Evolutionary conservation across 2,888 invertebrate species (phyloP).

Genomic region (Polylopha cassiicola): DNA sequence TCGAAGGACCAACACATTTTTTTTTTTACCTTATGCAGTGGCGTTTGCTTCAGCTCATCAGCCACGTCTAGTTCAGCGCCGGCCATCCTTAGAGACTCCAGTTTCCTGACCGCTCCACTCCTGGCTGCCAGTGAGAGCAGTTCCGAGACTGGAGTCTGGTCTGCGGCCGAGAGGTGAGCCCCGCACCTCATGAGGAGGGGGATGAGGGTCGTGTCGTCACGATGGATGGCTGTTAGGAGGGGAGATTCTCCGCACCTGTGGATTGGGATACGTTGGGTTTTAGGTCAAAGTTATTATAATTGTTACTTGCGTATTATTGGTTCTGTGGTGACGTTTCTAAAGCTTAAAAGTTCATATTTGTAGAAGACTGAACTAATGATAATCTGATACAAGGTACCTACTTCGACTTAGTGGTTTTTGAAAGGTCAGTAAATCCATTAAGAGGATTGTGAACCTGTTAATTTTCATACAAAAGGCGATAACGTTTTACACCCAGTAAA

Average conservation of each 20-base stretch:
- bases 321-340: no score
- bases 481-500: no score
- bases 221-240: conserved; percentile 82
- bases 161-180: conserved; percentile 81
- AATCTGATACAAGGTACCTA: no score
- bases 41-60: conserved; percentile 81
- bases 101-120: conserved; percentile 72
- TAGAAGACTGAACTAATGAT: no score
- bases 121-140: conserved; percentile 82
- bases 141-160: conserved; percentile 78
- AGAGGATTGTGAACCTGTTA: no score
- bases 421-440: no score
- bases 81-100: conserved; percentile 80
- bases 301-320: no score
- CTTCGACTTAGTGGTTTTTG: no score
- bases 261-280: neutral
- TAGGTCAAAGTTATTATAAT: neutral
- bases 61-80: conserved; percentile 80
- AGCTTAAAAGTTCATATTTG: no score
- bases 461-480: no score
- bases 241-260: conserved; percentile 81
- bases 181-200: conserved; percentile 83
- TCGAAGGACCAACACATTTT: no score
- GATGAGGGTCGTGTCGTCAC: conserved; percentile 80
- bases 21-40: conserved; percentile 78